These are phyloP conservation scores for Sparidentex hasta DNA, from an alignment of 2,797 vertebrate genomes.

Conservation along the genomic window DNA sequence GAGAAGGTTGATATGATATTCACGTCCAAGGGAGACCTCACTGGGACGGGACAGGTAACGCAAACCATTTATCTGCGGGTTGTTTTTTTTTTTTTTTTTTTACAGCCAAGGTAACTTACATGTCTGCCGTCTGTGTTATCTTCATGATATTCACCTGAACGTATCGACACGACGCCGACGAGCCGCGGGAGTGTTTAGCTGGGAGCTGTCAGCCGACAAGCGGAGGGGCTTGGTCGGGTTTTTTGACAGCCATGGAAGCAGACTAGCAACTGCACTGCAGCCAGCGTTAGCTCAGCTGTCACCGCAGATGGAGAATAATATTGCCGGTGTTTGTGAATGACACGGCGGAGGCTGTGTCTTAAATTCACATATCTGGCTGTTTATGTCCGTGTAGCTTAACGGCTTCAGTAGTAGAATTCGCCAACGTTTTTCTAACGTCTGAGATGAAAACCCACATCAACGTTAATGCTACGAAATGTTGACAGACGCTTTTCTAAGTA, in stretches of 20 bases:
- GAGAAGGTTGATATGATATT: constrained; percentile 74
- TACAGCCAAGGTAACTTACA: constrained; percentile 49
- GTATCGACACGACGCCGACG: not conserved
- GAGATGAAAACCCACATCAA: not conserved
- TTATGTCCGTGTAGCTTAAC: not conserved
- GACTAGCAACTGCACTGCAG: constrained; percentile 75
- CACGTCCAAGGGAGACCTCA: constrained; percentile 77
- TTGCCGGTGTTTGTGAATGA: constrained; percentile 53
- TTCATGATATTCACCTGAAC: too few species aligned
- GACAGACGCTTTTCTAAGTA: constrained; percentile 10
- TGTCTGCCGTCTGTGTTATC: not conserved
- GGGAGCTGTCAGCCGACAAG: constrained; percentile 50
- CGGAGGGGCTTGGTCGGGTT: constrained; percentile 68
- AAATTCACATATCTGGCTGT: not conserved
- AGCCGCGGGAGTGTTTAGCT: constrained; percentile 23
- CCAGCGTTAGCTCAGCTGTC: constrained; percentile 78
- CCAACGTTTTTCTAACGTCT: not conserved
- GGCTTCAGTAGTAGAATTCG: not conserved
- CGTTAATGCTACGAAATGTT: constrained; percentile 10
- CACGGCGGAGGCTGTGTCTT: constrained; percentile 26
- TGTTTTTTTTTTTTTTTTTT: constrained; percentile 22
- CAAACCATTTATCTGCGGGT: constrained; percentile 42
- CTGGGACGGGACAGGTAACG: constrained; percentile 78
- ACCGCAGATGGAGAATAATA: constrained; percentile 59
- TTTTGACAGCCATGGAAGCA: constrained; percentile 68